Evolutionary conservation across 1,140 invertebrate genomes (phyloP), one percentile per base, ranked within the genome.

Genomic region (Drosophila tropicalis): DNA sequence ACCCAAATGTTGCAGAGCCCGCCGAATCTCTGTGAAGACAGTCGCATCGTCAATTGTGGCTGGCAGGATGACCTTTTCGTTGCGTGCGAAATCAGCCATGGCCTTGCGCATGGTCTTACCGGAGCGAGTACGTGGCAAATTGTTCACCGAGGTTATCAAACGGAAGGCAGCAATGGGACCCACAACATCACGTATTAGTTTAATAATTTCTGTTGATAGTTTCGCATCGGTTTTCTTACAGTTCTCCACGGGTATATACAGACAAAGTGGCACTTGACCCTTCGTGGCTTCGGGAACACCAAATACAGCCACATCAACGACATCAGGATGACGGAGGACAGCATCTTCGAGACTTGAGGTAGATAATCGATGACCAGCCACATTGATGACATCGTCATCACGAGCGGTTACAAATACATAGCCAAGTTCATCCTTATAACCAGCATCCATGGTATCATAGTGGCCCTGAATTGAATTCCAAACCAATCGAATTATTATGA

Each of bases 301-400:
- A 9, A 99, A 94, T 0, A 99, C 97, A 0, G 96, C 95, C 0
- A 96, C 95, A 79, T 98, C 98, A 0, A 94, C 95, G 0, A 99
- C 93, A 58, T 97, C 95, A 0, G 95, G 94, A 93, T 98, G 97
- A 10, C 95, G 94, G 9, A 98, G 90, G 7, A 98, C 94, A 0
- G 98, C 96, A 92, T 98, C 97, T 91, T 99, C 98, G 7, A 99
- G 90, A 0, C 96, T 96, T 1, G 96, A 95, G 0, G 97, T 98
- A 0, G 97, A 98, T 10, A 99, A 92, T 51, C 98, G 93, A 90
- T 98, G 97, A 0, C 98, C 98, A 2, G 98, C 96, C 0, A 99
- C 97, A 89, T 99, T 99, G 64, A 99, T 98, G n/a, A 99, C 95
- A 92, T 99, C 98, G 93, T 99, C 98, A 64, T 97, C 97, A 22